Percentiles rank a stretch among this genome's conserved stretches.
These are phyloP conservation scores for Patella caerulea DNA, from an alignment of 2,888 invertebrate species.

Conservation along the genomic window DNA sequence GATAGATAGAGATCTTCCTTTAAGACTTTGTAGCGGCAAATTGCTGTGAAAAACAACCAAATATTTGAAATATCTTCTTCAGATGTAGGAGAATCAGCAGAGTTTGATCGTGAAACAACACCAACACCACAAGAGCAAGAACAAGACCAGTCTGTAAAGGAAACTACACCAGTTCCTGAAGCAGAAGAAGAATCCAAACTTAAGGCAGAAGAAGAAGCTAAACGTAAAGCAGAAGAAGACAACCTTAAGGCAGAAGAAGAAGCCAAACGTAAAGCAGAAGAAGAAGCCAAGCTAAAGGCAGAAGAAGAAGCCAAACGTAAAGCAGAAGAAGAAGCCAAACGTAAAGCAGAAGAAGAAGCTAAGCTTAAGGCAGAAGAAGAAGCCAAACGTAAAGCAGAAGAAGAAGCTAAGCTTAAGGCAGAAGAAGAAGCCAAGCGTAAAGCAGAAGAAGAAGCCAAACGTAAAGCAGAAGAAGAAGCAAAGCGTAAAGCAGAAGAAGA, in stretches of 20 bases:
- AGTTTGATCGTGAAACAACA: not conserved
- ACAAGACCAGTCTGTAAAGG: not conserved
- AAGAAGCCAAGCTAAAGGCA: not conserved
- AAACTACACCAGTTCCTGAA: constrained; percentile 21
- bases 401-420: too few relatives aligned
- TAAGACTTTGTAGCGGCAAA: too few relatives aligned
- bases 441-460: too few relatives aligned
- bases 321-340: too few relatives aligned
- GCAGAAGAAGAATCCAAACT: constrained; percentile 15
- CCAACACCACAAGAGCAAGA: not conserved
- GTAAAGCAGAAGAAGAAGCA: too few relatives aligned
- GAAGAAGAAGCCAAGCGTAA: too few relatives aligned
- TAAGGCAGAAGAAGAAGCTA: constrained; percentile 16
- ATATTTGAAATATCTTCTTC: not conserved
- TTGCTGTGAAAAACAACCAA: too few relatives aligned
- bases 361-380: too few relatives aligned
- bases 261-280: not conserved
- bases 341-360: too few relatives aligned
- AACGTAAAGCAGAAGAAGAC: not conserved
- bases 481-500: too few relatives aligned
- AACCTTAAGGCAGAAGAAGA: constrained; percentile 13
- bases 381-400: too few relatives aligned
- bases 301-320: not conserved
- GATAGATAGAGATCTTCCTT: too few relatives aligned
- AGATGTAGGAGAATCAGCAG: constrained; percentile 15